A percentile compares a stretch with the other conserved stretches of the same genome.
Evolutionary conservation across 2,888 invertebrate species (phyloP).

Genomic region (Pandemis heparana): DNA sequence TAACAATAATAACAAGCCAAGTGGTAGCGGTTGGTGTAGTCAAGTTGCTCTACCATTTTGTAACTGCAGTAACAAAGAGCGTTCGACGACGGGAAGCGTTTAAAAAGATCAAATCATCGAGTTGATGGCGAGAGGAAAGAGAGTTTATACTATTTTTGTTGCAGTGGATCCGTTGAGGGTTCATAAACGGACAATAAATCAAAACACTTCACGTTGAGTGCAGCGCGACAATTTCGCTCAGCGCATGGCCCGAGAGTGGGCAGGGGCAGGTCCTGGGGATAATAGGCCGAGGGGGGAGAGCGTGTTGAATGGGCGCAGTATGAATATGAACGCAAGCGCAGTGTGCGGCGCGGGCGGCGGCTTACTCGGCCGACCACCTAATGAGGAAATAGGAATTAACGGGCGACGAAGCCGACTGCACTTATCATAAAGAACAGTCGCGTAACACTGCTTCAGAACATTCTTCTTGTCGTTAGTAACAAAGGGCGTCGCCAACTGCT

Average conservation of each 20-base stretch:
- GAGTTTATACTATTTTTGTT: conserved; percentile 64
- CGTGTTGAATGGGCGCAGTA: conserved; percentile 71
- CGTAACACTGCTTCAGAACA: conserved; percentile 30
- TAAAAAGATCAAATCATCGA: conserved; percentile 47
- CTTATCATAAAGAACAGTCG: conserved; percentile 50
- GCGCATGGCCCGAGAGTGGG: conserved; percentile 58
- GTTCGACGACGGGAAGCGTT: conserved; percentile 16
- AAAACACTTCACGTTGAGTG: conserved; percentile 76
- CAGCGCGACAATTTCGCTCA: conserved; percentile 72
- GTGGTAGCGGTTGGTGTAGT: neutral
- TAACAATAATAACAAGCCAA: conserved; percentile 6
- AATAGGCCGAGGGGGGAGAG: conserved; percentile 50
- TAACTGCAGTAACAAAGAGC: neutral
- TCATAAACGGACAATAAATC: conserved; percentile 82
- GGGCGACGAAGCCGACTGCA: conserved; percentile 75
- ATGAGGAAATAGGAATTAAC: conserved; percentile 86
- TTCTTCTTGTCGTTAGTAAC: conserved; percentile 30
- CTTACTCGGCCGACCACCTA: conserved; percentile 68
- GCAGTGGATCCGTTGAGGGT: conserved; percentile 61
- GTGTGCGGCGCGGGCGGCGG: conserved; percentile 53
- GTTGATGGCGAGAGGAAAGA: conserved; percentile 48
- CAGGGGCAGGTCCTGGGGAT: conserved; percentile 58
- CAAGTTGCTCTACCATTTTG: neutral
- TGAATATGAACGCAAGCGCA: conserved; percentile 50
- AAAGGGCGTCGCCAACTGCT: conserved; percentile 8